phyloP scores from a whole-genome alignment of 2,797 vertebrate species.

The Melanogrammus aeglefinus region DNA sequence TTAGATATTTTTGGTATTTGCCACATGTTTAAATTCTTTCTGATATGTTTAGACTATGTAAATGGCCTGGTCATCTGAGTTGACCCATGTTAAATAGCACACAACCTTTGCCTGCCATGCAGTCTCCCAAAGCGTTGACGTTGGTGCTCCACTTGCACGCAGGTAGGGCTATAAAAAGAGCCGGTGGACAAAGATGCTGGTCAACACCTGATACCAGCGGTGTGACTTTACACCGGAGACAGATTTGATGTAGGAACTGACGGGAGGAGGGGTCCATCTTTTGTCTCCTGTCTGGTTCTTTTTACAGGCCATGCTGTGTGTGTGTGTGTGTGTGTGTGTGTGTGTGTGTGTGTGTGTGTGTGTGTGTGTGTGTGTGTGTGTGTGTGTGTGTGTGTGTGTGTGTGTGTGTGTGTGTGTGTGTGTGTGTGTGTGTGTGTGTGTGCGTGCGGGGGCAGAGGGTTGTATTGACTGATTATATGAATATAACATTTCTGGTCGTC shows the following conservation, averaged over 20 bases:
- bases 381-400: background rate
- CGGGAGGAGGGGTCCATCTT: constrained; percentile 18
- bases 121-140: constrained; percentile 39
- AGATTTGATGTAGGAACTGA: constrained; percentile 37
- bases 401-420: background rate
- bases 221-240: constrained; percentile 50
- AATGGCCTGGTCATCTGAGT: constrained; percentile 38
- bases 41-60: background rate
- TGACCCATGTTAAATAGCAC: constrained; percentile 52
- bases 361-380: background rate
- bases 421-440: too few species aligned
- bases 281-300: constrained; percentile 29
- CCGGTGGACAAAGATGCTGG: constrained; percentile 50
- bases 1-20: background rate
- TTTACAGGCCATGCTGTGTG: constrained; percentile 13
- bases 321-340: background rate
- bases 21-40: background rate
- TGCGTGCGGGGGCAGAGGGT: background rate
- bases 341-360: too few species aligned
- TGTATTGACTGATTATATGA: background rate
- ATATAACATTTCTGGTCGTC: background rate
- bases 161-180: constrained; percentile 48
- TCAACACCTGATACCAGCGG: constrained; percentile 58
- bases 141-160: constrained; percentile 40
- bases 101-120: constrained; percentile 29